phyloP scores from a whole-genome alignment of 2,797 vertebrate species.

The Rhynchonycteris naso region DNA sequence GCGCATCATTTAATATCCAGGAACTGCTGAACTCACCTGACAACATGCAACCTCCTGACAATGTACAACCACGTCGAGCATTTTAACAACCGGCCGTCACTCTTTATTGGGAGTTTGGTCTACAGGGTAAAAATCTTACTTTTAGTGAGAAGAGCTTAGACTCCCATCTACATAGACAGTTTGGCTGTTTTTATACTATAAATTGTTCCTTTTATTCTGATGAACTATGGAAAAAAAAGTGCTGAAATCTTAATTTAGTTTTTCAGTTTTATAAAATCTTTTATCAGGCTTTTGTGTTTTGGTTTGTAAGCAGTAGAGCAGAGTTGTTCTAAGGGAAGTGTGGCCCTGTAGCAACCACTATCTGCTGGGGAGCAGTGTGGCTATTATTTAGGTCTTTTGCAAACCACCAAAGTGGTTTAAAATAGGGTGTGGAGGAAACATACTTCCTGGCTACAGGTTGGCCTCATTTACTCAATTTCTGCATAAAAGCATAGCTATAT shows the following conservation, averaged over 20 bases:
- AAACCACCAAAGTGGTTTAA: slow-evolving; percentile 54
- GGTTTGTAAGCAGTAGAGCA: slow-evolving; percentile 17
- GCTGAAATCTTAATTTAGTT: slow-evolving; percentile 38
- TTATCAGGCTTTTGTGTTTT: slow-evolving; percentile 39
- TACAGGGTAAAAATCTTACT: not conserved
- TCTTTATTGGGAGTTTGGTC: too few relatives aligned
- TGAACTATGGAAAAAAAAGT: slow-evolving; percentile 38
- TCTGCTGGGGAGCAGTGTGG: not conserved
- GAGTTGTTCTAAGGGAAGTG: slow-evolving; percentile 25
- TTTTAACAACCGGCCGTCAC: not conserved
- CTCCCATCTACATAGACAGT: not conserved
- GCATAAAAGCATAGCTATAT: not conserved
- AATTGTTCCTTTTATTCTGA: not conserved
- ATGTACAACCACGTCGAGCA: fast-evolving
- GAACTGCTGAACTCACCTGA: not conserved
- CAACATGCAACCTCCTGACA: not conserved
- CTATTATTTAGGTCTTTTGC: slow-evolving; percentile 47
- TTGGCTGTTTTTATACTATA: not conserved
- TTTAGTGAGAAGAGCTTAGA: not conserved
- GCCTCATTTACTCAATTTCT: not conserved
- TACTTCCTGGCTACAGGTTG: not conserved
- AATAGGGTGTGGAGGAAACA: not conserved
- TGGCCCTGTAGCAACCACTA: not conserved
- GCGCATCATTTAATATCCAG: not conserved
- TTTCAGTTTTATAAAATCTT: slow-evolving; percentile 12